A percentile compares a stretch with the other conserved stretches of the same genome.
Evolutionary conservation across 2,113 vertebrate species (phyloP).

Genomic region (Microtus oregoni): DNA sequence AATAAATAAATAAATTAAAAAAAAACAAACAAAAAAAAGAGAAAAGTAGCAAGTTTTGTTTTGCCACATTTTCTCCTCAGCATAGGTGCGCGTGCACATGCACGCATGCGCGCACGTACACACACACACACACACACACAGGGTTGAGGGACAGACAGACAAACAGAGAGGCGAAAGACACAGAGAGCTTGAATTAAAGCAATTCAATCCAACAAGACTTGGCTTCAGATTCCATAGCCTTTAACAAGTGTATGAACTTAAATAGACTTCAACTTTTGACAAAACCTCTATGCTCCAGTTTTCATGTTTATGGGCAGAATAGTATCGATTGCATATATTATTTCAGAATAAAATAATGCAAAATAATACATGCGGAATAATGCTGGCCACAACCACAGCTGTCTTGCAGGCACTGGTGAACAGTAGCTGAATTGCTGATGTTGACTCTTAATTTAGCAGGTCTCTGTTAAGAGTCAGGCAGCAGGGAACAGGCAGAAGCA

Average conservation of each 20-base stretch:
- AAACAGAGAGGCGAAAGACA: background rate
- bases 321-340: background rate
- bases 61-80: background rate
- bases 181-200: background rate
- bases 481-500: background rate
- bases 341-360: background rate
- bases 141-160: no score
- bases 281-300: background rate
- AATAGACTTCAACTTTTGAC: background rate
- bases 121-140: background rate
- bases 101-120: accelerated
- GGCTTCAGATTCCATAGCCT: background rate
- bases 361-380: background rate
- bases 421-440: background rate
- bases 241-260: background rate
- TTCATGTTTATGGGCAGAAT: background rate
- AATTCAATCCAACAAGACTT: background rate
- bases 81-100: background rate
- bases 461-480: background rate
- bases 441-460: background rate
- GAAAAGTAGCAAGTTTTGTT: background rate
- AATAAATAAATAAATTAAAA: no score
- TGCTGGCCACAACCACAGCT: background rate
- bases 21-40: background rate
- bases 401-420: background rate